Evolutionary conservation across 2,797 vertebrate species (phyloP), one percentile per base, ranked within the genome.

Genomic region (Meriones psammophilus): DNA sequence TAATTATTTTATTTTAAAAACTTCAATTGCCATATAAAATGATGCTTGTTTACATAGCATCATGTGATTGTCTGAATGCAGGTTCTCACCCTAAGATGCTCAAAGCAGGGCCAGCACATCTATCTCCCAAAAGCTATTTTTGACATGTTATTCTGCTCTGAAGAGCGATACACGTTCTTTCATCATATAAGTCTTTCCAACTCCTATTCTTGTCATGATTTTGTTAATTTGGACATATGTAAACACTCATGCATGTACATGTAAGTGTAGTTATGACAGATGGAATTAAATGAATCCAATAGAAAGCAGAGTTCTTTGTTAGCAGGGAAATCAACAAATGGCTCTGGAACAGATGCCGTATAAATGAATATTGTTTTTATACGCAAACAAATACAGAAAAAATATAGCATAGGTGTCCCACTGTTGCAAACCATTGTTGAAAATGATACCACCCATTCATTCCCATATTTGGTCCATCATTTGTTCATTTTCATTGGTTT

Each of bases 281-380:
- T 8, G 17, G 39, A 60, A 14, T 39, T 68, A 79, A 88, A 39
- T 76, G 60, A 68, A n/a, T 50, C 0, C 12, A 64, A 6, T 46
- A 17, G 22, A 64, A 77, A 26, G 10, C 30, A 89, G 28, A 30
- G 5, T 9, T 73, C 24, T 71, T 73, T 54, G 22, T 54, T 56
- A 71, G 36, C 33, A 71, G 66, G 46, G 13, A 39, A 56, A 56
- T 87, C 33, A 71, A 13, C 58, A 15, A 58, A 39, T 28, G 50
- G 26, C 8, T 87, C 33, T 58, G 22, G 0, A 50, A 94, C 50
- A 87, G 24, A 18, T 64, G 77, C 30, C 24, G 9, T 54, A 28
- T 24, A 84, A 88, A 62, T 30, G 20, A 88, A 73, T 92, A 69
- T 1, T 69, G 12, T 36, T 96, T 93, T 93, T 68, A 88, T 68